Base-by-base conservation (phyloP, 37 sponge, comb jelly and placozoan species). In the Diacarnus erythraeanus region DNA sequence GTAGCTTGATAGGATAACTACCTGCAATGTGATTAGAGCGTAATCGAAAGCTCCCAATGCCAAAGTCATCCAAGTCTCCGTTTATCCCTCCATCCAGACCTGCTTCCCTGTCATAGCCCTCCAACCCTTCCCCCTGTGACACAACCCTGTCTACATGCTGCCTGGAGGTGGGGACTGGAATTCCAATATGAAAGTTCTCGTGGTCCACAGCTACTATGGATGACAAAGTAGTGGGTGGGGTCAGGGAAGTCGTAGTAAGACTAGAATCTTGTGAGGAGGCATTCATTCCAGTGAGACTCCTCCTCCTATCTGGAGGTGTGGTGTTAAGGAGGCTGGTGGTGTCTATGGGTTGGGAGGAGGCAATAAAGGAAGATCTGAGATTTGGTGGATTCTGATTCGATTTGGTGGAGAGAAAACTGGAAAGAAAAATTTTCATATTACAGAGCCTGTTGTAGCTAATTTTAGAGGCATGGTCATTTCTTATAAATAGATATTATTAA, bases 221-320 rank as follows among this genome's bases (percentile, higher is more conserved):
- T 31, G 66, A 65, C 9, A 30, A 15, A 30, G 34, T 18, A 47
- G 51, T 31, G 34, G 66, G 34, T 12, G 66, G 35, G 34, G 71
- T 42, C 36, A 36, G 71, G 6, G 71, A 71, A 26, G 23, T 71
- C 26, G 71, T 71, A 18, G 71, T 42, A 22, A 71, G 17, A 37
- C 69, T 68, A 10, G 69, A 71, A 26, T 3, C 41, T 2, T 42
- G 71, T 9, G 38, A 40, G 15, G 71, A 71, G 71, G 42, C 3
- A 71, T 1, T 71, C 38, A 71, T 33, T 31, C 66, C 2, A 15
- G 21, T 40, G 1, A 35, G 23, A n/a, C 71, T 36, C 8, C 42
- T n/a, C 12, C 17, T 5, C 38, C 26, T 5, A 35, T 38, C 23
- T 36, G 15, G 3, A 27, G 23, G 27, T 27, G 26, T 4, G 2